A percentile compares a stretch with the other conserved stretches of the same genome.
These are phyloP conservation scores for Teinopalpus imperialis DNA, from an alignment of 2,888 invertebrate genomes.

Conservation along the genomic window DNA sequence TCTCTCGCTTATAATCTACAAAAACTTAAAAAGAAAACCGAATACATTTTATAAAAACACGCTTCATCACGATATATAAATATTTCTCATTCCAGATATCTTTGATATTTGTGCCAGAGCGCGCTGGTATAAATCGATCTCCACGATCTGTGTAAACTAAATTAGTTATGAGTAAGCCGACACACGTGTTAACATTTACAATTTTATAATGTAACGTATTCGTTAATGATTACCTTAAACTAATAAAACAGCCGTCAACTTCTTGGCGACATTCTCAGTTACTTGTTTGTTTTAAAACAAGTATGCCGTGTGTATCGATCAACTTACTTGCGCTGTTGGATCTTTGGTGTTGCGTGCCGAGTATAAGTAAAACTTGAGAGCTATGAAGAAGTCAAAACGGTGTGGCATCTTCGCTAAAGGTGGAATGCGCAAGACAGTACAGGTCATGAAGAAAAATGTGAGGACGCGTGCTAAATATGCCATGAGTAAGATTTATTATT, in stretches of 20 bases:
- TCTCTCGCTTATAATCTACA: too few relatives aligned
- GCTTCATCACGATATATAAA: background rate
- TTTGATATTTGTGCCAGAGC: slow-evolving; percentile 30
- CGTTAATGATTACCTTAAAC: slow-evolving; percentile 28
- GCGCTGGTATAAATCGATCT: slow-evolving; percentile 1
- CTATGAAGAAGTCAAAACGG: slow-evolving; percentile 37
- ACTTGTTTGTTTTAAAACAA: slow-evolving; percentile 42
- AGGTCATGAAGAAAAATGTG: slow-evolving; percentile 34
- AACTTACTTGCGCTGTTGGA: slow-evolving; percentile 31
- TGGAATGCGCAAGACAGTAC: slow-evolving; percentile 35
- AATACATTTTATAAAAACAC: slow-evolving; percentile 4
- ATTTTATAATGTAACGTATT: slow-evolving; percentile 45
- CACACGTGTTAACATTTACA: slow-evolving; percentile 38
- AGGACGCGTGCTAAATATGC: slow-evolving; percentile 37
- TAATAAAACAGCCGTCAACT: slow-evolving; percentile 7
- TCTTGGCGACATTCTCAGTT: slow-evolving; percentile 43
- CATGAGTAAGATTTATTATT: slow-evolving; percentile 45
- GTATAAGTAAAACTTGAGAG: slow-evolving; percentile 37
- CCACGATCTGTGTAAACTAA: slow-evolving; percentile 11
- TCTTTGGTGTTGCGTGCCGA: slow-evolving; percentile 33
- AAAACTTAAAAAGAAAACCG: too few relatives aligned
- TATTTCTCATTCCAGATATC: slow-evolving; percentile 2
- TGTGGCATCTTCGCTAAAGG: slow-evolving; percentile 32
- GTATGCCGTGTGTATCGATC: slow-evolving; percentile 48
- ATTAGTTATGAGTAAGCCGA: slow-evolving; percentile 15